Evolutionary conservation across 2,888 invertebrate species (phyloP), one percentile per base, ranked within the genome.

Genomic region (Diplazon laetatorius): DNA sequence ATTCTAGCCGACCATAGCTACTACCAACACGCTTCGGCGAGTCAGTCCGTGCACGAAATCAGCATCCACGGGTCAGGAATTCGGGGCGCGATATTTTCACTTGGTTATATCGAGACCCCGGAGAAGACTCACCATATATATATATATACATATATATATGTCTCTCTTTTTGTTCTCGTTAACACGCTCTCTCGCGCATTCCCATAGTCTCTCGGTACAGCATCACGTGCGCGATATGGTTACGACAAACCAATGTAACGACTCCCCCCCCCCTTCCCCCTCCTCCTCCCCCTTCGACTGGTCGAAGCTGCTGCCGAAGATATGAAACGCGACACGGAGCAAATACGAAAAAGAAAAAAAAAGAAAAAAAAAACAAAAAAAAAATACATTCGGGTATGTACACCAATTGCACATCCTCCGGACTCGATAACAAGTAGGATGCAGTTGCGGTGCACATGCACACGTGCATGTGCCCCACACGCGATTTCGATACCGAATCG

Each of bases 11-110:
- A 18, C 18, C 37, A 60, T 78, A 59, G 70, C 63, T 71, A 25
- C 65, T 57, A 59, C 30, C 35, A 57, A 55, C 59, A 22, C 63
- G 48, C 37, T 63, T 30, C 60, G 39, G 44, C 62, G 46, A 72
- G 55, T 63, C 77, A 48, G 55, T 57, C 30, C 39, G 72, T 62
- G 74, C 78, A 78, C 74, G 78, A n/a, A n/a, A n/a, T n/a, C n/a
- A n/a, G 30, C 66, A 75, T 62, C 78, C 60, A 39, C 74, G 71
- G 75, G 71, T 78, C 75, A 71, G 68, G 75, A 78, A 78, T 78
- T 78, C 78, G 78, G 75, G 70, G 65, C 71, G 75, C 63, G 66
- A 71, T 72, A n/a, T n/a, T n/a, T n/a, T 68, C 68, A 44, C n/a
- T n/a, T n/a, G 42, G 14, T 44, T 42, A 25, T 42, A 66, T 66